phyloP scores from a whole-genome alignment of 2,113 vertebrate species.

The Brachionichthys hirsutus region DNA sequence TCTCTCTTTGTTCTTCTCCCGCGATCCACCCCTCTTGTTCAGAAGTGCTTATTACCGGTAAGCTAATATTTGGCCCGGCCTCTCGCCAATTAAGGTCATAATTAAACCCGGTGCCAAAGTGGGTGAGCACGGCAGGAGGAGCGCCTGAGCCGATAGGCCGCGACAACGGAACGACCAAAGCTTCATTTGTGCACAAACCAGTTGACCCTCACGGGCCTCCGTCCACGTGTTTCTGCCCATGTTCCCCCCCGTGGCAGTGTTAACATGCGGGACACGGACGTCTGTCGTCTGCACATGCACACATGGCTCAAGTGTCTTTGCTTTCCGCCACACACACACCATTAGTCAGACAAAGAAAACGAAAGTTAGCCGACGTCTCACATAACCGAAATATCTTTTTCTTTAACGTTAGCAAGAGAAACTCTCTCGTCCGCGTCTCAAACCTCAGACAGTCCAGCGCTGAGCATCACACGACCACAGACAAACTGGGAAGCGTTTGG shows the following conservation, averaged over 20 bases:
- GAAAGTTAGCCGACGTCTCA: conserved; percentile 19
- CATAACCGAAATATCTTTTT: conserved; percentile 42
- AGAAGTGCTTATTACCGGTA: conserved; percentile 43
- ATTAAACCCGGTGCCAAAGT: conserved; percentile 60
- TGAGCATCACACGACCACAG: conserved; percentile 2
- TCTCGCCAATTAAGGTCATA: conserved; percentile 42
- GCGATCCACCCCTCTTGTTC: neutral
- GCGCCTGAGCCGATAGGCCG: conserved; percentile 30
- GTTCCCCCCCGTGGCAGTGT: conserved; percentile 6
- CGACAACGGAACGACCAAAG: conserved; percentile 44
- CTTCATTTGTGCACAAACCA: conserved; percentile 37
- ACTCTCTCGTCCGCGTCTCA: neutral
- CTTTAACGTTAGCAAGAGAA: conserved; percentile 47
- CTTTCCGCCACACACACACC: neutral
- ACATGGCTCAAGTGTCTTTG: neutral
- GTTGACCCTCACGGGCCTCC: conserved; percentile 30
- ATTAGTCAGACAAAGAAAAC: conserved; percentile 17
- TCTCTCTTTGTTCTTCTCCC: neutral
- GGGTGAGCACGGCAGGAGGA: conserved; percentile 53
- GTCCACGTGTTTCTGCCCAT: conserved; percentile 7
- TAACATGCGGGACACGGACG: conserved; percentile 19
- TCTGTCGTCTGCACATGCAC: conserved; percentile 18
- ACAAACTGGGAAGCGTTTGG: conserved; percentile 26
- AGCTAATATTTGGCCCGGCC: conserved; percentile 31
- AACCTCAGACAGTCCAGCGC: neutral